Base-by-base conservation (phyloP, 2,888 invertebrate species). In the Napeogenes inachia region DNA sequence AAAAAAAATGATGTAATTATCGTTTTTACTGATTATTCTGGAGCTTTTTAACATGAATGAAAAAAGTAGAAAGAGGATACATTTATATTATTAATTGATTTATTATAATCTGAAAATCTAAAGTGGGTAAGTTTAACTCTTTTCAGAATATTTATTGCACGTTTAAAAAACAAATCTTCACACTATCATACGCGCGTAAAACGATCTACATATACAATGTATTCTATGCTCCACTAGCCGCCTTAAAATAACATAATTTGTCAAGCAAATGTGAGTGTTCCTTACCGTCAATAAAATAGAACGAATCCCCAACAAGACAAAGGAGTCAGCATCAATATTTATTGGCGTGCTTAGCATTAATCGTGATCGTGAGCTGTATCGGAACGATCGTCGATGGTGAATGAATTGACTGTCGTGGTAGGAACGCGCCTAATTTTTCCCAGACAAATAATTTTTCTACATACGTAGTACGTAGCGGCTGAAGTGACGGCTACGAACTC, bases 291-390 rank as follows among this genome's bases (percentile, higher is more conserved):
- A 87, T 88, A 88, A 82, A 85, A 83, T 74, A 77, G 76, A 85
- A 83, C 84, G 84, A 85, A 87, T 84, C 83, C 83, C 80, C 79
- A 82, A 79, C 79, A 84, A 89, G 87, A 89, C 88, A 89, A 89
- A 89, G 88, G 81, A 88, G 84, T 82, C 76, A 77, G 84, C 82
- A 83, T 86, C 87, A 83, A 87, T 89, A 90, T 90, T 89, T 89
- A 90, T 90, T 85, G 88, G 84, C 79, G 84, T 85, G 84, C 89
- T 89, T 89, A 87, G 84, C 87, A 89, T 88, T 90, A 90, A 90
- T 90, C 89, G 87, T 80, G 84, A 84, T 85, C 82, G 83, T 80
- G 81, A 78, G 77, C 75, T 78, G 76, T 87, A 87, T 87, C 83
- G 83, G 80, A 76, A 77, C 76, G 75, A 76, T 72, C 73, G 72